Evolutionary conservation across 2,113 vertebrate species (phyloP).

Genomic region (Gnathonemus longibarbis): DNA sequence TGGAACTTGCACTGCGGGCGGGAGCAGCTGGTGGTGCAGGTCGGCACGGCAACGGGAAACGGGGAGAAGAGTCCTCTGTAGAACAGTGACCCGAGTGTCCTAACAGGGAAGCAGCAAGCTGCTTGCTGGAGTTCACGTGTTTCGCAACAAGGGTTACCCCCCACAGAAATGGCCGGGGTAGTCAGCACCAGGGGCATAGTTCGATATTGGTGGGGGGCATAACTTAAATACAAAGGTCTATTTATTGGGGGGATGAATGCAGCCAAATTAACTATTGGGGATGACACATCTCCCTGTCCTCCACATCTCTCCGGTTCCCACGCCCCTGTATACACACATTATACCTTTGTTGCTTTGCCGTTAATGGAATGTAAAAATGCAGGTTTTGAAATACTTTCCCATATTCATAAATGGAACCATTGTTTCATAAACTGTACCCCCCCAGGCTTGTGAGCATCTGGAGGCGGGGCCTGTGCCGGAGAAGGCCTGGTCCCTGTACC

Average conservation of each 20-base stretch:
- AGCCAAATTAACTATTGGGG: neutral
- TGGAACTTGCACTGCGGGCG: constrained; percentile 72
- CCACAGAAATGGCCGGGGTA: neutral
- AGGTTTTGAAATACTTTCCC: neutral
- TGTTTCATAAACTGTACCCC: neutral
- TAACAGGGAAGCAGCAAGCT: neutral
- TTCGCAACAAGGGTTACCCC: no score
- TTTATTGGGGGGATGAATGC: neutral
- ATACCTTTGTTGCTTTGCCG: neutral
- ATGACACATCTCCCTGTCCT: neutral
- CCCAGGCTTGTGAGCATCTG: constrained; percentile 65
- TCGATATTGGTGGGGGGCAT: neutral
- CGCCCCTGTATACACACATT: neutral
- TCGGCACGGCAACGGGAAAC: constrained; percentile 35
- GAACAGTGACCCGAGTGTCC: neutral
- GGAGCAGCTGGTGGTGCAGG: constrained; percentile 71
- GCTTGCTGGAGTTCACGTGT: neutral
- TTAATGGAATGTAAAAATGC: constrained; percentile 2
- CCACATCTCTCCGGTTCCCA: neutral
- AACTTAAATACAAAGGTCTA: neutral
- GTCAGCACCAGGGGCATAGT: neutral
- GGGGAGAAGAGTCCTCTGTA: neutral
- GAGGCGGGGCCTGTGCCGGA: constrained; percentile 17
- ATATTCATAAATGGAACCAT: neutral
- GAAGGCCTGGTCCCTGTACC: constrained; percentile 58